Conservation (phyloP, 2,888 invertebrate genomes). For the Dynastes tityus region DNA sequence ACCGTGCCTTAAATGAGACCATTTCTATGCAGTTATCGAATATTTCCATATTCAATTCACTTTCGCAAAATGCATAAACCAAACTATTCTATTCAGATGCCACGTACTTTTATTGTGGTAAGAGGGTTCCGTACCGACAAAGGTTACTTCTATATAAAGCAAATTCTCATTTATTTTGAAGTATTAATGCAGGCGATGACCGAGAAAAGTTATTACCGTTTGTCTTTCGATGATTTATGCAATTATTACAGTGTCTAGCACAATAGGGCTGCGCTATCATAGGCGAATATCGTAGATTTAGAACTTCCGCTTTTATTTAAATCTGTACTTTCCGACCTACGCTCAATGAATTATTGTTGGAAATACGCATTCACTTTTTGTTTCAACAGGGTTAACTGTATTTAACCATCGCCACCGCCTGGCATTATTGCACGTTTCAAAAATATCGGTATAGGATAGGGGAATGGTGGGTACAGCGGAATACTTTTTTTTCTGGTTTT, state of each 20-base stretch:
- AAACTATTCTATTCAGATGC: slow-evolving; percentile 40
- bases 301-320: slow-evolving; percentile 6
- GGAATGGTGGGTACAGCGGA: too few relatives aligned
- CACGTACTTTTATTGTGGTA: slow-evolving; percentile 30
- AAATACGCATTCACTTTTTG: too few relatives aligned
- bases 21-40: slow-evolving; percentile 53
- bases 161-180: slow-evolving; percentile 28
- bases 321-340: neutral
- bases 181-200: slow-evolving; percentile 23
- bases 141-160: slow-evolving; percentile 32
- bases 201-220: slow-evolving; percentile 14
- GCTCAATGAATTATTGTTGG: too few relatives aligned
- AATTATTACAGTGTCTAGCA: slow-evolving; percentile 15
- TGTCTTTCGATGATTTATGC: slow-evolving; percentile 16
- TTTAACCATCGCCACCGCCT: too few relatives aligned
- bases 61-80: slow-evolving; percentile 51
- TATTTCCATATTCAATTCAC: slow-evolving; percentile 53
- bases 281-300: slow-evolving; percentile 9
- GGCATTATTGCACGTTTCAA: too few relatives aligned
- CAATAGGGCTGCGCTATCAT: neutral
- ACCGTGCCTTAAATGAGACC: slow-evolving; percentile 48
- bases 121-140: slow-evolving; percentile 35
- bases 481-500: too few relatives aligned
- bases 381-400: too few relatives aligned
- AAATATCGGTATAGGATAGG: too few relatives aligned